phyloP scores from a whole-genome alignment of 2,888 invertebrate species.

The Bembecia ichneumoniformis region DNA sequence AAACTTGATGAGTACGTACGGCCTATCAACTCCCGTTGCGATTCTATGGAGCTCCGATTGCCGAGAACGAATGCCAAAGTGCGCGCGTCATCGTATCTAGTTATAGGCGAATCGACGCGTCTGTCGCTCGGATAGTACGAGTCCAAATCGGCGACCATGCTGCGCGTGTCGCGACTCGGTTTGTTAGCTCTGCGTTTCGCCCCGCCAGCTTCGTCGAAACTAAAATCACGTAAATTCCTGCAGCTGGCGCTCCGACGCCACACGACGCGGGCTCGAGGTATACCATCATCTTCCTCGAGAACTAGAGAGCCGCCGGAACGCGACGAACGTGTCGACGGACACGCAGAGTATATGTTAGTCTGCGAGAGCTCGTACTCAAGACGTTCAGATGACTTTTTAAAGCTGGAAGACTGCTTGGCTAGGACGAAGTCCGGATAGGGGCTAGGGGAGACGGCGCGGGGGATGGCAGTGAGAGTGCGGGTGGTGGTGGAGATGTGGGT shows the following conservation, averaged over 20 bases:
- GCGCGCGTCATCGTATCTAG: slow-evolving; percentile 79
- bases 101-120: slow-evolving; percentile 78
- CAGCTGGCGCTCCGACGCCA: slow-evolving; percentile 89
- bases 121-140: slow-evolving; percentile 53
- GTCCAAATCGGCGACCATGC: slow-evolving; percentile 44
- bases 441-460: slow-evolving; percentile 37
- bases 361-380: slow-evolving; percentile 73
- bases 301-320: slow-evolving; percentile 48
- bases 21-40: slow-evolving; percentile 76
- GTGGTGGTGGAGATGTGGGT: slow-evolving; percentile 23
- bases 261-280: slow-evolving; percentile 50
- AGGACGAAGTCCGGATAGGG: slow-evolving; percentile 60
- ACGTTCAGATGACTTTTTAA: slow-evolving; percentile 58
- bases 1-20: slow-evolving; percentile 90
- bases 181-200: slow-evolving; percentile 71
- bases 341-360: slow-evolving; percentile 70
- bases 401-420: slow-evolving; percentile 58
- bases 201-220: slow-evolving; percentile 79
- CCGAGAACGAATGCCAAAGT: slow-evolving; percentile 44
- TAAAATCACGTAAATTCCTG: slow-evolving; percentile 84
- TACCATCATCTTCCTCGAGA: slow-evolving; percentile 28
- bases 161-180: slow-evolving; percentile 43
- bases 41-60: slow-evolving; percentile 74
- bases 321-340: slow-evolving; percentile 50
- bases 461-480: slow-evolving; percentile 48